Evolutionary conservation across 1,140 invertebrate genomes (phyloP), one percentile per base, ranked within the genome.

Genomic region (Leptopilina clavipes): DNA sequence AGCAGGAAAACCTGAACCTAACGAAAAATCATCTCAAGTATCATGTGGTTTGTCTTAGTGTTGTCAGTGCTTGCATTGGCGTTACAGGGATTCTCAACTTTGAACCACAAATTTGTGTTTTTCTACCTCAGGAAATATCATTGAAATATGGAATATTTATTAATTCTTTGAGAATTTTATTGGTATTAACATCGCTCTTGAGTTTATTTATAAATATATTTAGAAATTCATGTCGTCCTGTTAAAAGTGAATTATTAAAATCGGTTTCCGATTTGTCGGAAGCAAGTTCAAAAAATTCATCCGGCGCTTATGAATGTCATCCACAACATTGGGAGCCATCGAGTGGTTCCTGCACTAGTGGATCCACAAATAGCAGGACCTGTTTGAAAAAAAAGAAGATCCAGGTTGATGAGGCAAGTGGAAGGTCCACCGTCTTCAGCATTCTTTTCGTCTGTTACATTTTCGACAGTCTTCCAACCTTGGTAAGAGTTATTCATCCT

Each of bases 1-100:
- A 71, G 74, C 90, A 89, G 1, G 83, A 84, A 1, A 56, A 70
- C 0, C 56, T 79, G 9, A 89, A 84, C n/a, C 81, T 92, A 8
- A 89, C 92, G 5, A 88, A 91, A 48, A 91, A 91, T 45, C 92
- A 93, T 37, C 85, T 93, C 8, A 89, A 91, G 72, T 93, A 93
- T 78, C 92, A 93, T 76, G 76, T 93, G 56, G 90, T 88, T 12
- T 92, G 91, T 10, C 79, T 93, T 18, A 91, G 89, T 14, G 86
- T 92, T 10, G 88, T 93, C 11, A 89, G 90, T 43, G 86, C 88
- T 1, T 90, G 92, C 72, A 90, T 92, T 31, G 89, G 90, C 1
- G 83, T 90, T 9, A 90, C 90, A 0, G 89, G 88, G 0, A 85
- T 91, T 0, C 83, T 91, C 52, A 89, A 84, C 79, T 90, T 82